Evolutionary conservation across 1,140 invertebrate genomes (phyloP).

Genomic region (Drosophila sulfurigaster): DNA sequence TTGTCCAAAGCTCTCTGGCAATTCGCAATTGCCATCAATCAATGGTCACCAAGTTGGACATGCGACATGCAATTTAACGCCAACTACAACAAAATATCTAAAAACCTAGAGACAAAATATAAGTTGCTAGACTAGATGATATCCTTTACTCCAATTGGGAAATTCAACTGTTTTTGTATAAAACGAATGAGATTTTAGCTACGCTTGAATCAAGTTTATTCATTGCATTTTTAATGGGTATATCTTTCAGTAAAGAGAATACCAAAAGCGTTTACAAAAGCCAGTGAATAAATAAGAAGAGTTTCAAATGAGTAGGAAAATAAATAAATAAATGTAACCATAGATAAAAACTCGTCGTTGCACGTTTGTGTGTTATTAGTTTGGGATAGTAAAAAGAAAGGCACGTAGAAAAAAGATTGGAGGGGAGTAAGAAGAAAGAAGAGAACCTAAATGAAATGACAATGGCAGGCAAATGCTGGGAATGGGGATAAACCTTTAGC

Average conservation of each 20-base stretch:
- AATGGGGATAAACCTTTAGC: constrained; percentile 45
- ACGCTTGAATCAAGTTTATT: neutral
- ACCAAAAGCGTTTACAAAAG: constrained; percentile 38
- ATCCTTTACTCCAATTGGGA: neutral
- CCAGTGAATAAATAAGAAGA: constrained; percentile 61
- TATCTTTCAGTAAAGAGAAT: constrained; percentile 30
- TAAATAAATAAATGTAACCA: constrained; percentile 59
- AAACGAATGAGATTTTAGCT: neutral
- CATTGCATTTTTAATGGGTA: neutral
- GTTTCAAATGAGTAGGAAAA: constrained; percentile 34
- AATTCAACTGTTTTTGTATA: too few relatives aligned
- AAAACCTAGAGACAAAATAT: neutral
- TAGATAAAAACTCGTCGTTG: constrained; percentile 54
- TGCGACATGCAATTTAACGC: constrained; percentile 77
- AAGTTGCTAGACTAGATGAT: neutral
- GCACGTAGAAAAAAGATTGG: constrained; percentile 1
- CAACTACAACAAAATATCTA: constrained; percentile 47
- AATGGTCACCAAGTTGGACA: constrained; percentile 63
- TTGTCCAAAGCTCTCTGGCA: constrained; percentile 31
- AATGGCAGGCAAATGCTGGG: constrained; percentile 39
- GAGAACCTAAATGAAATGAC: constrained; percentile 39
- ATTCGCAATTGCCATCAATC: constrained; percentile 67
- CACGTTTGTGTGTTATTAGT: constrained; percentile 38
- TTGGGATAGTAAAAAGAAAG: neutral
- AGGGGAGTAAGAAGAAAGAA: neutral